Evolutionary conservation across 2,888 invertebrate genomes (phyloP).

Genomic region (Malacosoma neustria): DNA sequence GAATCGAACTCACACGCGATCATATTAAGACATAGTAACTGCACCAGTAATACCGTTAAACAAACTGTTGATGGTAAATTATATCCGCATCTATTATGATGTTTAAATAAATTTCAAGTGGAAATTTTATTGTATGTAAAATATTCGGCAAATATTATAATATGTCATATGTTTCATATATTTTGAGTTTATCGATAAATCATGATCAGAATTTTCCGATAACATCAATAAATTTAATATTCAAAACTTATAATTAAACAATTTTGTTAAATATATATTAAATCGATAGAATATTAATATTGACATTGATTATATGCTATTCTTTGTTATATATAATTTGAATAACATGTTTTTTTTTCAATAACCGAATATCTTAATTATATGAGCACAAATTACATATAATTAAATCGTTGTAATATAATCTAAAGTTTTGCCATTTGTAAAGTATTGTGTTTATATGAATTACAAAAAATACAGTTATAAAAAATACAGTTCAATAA

Average conservation of each 20-base stretch:
- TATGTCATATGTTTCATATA: conserved; percentile 1
- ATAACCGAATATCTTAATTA: not conserved
- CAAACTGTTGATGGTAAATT: too few species aligned
- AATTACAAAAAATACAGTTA: too few species aligned
- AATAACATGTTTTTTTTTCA: not conserved
- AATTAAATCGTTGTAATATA: not conserved
- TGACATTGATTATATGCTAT: not conserved
- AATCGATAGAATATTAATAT: not conserved
- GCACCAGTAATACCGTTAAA: too few species aligned
- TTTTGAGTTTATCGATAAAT: not conserved
- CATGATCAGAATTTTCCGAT: not conserved
- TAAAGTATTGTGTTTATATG: not conserved
- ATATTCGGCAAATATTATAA: too few species aligned
- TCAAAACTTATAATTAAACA: not conserved
- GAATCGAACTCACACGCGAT: too few species aligned
- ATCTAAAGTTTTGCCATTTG: not conserved
- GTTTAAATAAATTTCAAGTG: too few species aligned
- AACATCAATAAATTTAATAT: not conserved
- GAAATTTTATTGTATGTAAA: too few species aligned
- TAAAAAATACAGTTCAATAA: too few species aligned
- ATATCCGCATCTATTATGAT: too few species aligned
- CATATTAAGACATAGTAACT: too few species aligned
- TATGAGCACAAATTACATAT: not conserved
- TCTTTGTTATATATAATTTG: not conserved
- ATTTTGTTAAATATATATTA: not conserved